Conservation (phyloP, 2,888 invertebrate genomes). For the Quadriops clusia region DNA sequence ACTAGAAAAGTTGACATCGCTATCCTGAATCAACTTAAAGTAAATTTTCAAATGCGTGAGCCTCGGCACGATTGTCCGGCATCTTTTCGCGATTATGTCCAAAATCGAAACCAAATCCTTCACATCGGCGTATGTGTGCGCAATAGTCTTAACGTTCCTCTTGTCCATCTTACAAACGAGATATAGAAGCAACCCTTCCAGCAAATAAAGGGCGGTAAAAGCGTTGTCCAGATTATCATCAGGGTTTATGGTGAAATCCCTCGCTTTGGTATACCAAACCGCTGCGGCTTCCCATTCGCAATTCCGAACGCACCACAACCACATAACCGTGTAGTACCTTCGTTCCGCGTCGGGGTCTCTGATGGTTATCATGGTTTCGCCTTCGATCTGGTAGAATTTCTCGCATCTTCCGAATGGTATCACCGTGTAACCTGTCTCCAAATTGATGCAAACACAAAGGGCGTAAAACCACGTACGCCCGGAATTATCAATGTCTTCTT, state of each 20-base stretch:
- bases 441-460: conserved; percentile 42
- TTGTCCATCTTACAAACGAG: conserved; percentile 36
- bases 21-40: conserved; percentile 38
- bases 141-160: conserved; percentile 23
- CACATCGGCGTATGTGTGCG: conserved; percentile 25
- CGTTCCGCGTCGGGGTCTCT: conserved; percentile 42
- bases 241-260: conserved; percentile 24
- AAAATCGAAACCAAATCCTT: conserved; percentile 24
- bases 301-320: conserved; percentile 48
- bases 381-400: conserved; percentile 43
- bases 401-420: conserved; percentile 41
- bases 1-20: conserved; percentile 32
- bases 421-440: conserved; percentile 48
- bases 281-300: conserved; percentile 46
- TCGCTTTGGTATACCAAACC: conserved; percentile 42
- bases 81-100: conserved; percentile 22
- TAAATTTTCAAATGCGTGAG: conserved; percentile 43
- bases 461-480: conserved; percentile 48
- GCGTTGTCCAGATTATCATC: conserved; percentile 31
- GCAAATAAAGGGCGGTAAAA: conserved; percentile 39
- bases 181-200: conserved; percentile 45
- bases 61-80: conserved; percentile 33
- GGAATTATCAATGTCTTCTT: conserved; percentile 25
- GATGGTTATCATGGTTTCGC: conserved; percentile 36
- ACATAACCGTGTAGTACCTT: conserved; percentile 45